Base-by-base conservation (phyloP, 2,113 vertebrate species). In the Neomonachus schauinslandi region DNA sequence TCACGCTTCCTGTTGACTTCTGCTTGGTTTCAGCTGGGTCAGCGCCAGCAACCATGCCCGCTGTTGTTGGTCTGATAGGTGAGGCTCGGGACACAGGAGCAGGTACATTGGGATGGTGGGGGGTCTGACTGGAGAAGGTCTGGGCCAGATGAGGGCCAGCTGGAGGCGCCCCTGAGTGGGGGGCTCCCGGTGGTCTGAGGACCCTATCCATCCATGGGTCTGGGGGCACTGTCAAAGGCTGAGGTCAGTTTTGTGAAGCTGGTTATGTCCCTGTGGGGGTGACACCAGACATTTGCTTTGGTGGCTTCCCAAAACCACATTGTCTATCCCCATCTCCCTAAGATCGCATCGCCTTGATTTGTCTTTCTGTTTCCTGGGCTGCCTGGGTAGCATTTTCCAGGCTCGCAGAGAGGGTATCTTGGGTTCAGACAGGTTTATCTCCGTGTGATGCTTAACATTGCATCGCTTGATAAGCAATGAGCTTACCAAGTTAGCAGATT, bases 1-100 rank as follows among this genome's bases (percentile, higher is more conserved):
- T 96, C 74, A 53, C 0, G 13, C 86, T 98, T 97, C 97, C 96
- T 98, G 93, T 95, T 97, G 91, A 84, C 89, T 89, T 89, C 80
- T 80, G 2, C 84, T 97, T 67, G 76, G 84, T 85, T 86, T 69
- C 93, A 72, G 94, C 91, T 21, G 91, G 80, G n/a, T 77, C 49
- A 46, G 76, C 3, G 28, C 18, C 5, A 55, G 31, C 5, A 18
- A 15, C 69, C 0, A n/a, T 10, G 42, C 9, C 4, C 2, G n/a
- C 46, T 55, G 71, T 88, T 24, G 55, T 12, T 28, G 83, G 67
- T 65, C 21, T 12, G 49, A 71, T 86, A 55, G 1, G 46, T 10
- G 36, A 94, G 28, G 21, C 61, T 33, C 26, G 42, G 36, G 89
- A 83, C 61, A 7, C 42, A 19, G 72, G 49, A 96, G 31, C 82